Evolutionary conservation across 1,140 invertebrate genomes (phyloP), one percentile per base, ranked within the genome.

Genomic region (Tetramorium simillimum): DNA sequence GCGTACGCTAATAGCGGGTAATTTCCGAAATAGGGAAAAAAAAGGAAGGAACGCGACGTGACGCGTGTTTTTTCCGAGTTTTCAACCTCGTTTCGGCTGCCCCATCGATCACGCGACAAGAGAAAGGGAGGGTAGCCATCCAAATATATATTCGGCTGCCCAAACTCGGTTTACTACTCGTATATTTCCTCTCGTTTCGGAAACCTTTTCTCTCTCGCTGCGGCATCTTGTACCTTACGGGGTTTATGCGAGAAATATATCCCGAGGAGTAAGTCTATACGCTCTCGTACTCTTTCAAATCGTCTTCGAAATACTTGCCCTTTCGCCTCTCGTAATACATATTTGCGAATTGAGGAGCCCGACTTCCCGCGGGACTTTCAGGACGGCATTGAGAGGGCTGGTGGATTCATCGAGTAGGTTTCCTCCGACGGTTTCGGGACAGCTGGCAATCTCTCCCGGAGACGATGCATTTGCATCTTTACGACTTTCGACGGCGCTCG

Each of bases 391-490:
- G 63, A 28, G 28, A 12, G 46, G 18, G 33, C 46, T 24, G 69
- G 46, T 58, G 82, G 51, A 76, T 87, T 72, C 86, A 88, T 88
- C 82, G 89, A 10, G 77, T 40, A 9, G 65, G 40, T 46, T 7
- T 84, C 58, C n/a, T n/a, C 67, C 10, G 73, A 40, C 43, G 58
- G 63, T 86, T 91, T 84, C 58, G 73, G 28, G 40, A 88, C 90
- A 80, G 87, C 75, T 72, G 78, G 85, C 87, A 87, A 91, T 91
- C 88, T 91, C 90, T 91, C 87, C 84, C 12, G 18, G 60, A 87
- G 49, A 73, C 84, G 24, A 12, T 67, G 73, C 90, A 91, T 91
- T 91, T 91, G 89, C 90, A 91, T 91, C 87, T 91, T 91, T 91
- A 91, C 89, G 90, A 91, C 90, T 84, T 81, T 87, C 72, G 88